A percentile compares a stretch with the other conserved stretches of the same genome.
Evolutionary conservation across 1,140 invertebrate species (phyloP).

Genomic region (Ostrea denselamellosa): DNA sequence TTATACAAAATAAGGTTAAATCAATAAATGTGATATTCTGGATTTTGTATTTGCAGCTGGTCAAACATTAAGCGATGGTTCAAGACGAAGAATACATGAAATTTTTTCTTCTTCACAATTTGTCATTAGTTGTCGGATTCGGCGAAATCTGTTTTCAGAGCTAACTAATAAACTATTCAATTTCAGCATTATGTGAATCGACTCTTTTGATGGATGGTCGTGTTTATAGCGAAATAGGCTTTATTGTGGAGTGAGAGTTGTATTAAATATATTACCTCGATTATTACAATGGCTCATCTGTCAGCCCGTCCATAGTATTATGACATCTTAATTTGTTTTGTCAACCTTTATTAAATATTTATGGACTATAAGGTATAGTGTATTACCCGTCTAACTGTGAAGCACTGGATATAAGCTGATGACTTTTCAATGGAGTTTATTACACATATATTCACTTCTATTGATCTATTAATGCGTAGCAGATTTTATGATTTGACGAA

Average conservation of each 20-base stretch:
- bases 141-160: background rate
- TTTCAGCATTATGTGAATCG: background rate
- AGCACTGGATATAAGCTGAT: no score
- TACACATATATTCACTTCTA: no score
- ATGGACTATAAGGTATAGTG: background rate
- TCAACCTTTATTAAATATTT: background rate
- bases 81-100: background rate
- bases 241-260: background rate
- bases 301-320: background rate
- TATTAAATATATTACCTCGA: conserved; percentile 24
- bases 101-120: background rate
- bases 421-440: no score
- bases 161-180: background rate
- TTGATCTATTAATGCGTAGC: no score
- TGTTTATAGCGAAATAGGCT: background rate
- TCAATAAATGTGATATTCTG: background rate
- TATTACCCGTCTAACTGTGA: background rate
- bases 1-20: background rate
- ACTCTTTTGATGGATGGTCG: background rate
- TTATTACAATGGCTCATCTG: conserved; percentile 10
- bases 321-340: background rate
- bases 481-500: no score
- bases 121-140: background rate
- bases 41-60: background rate
- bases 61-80: background rate